Evolutionary conservation across 2,888 invertebrate species (phyloP), one percentile per base, ranked within the genome.

Genomic region (Operophtera brumata): DNA sequence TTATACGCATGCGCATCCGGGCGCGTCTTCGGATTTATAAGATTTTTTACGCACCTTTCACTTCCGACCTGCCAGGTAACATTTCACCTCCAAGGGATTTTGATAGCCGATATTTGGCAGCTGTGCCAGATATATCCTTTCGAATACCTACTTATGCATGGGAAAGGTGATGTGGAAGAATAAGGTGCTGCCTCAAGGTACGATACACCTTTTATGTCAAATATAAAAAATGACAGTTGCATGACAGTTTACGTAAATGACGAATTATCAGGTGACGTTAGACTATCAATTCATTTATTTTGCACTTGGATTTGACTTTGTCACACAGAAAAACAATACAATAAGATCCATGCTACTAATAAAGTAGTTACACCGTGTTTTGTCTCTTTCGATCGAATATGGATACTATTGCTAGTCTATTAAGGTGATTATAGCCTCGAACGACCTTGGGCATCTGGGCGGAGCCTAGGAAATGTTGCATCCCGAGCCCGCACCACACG

Each of bases 1-100:
- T 73, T 71, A 66, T 66, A 60, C 62, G 67, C 64, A 43, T 25
- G 66, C 65, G 70, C 78, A 76, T 79, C 80, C 71, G 63, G 48
- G 52, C 48, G 25, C 42, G 30, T 47, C 53, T 20, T 36, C 44
- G 57, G 52, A 59, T 75, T 78, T 76, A 77, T 77, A 71, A 66
- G 62, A 71, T 84, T 84, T 81, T 84, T 84, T 84, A 78, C 70
- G 66, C 78, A 76, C 83, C 86, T 86, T 86, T 86, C 86, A 84
- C 86, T 84, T 86, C 86, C 86, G 84, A 81, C 77, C 80, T 76
- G 73, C 66, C 78, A 78, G 82, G 82, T 83, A 84, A 76, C 74
- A 74, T 74, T 67, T 74, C 75, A 66, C 73, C 71, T 71, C 68
- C 67, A 70, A 71, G 70, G 75, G 71, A 53, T 49, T 45, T 56